Conservation (phyloP, 2,113 vertebrate genomes). For the Herpetotheres cachinnans region DNA sequence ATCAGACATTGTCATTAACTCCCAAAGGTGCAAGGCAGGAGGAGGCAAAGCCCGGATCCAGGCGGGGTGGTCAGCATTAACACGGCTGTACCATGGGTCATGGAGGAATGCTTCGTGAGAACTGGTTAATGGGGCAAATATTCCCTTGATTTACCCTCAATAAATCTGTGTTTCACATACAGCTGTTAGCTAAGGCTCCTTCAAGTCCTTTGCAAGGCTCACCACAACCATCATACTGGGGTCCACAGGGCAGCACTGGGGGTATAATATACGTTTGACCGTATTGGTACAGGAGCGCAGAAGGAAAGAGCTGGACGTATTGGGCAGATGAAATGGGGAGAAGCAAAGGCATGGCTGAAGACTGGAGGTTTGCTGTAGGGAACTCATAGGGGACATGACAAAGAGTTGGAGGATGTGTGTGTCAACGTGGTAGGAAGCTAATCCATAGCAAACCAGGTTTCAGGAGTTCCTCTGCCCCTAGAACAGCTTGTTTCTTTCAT, state of each 20-base stretch:
- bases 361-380: background rate
- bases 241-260: background rate
- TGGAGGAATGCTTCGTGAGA: background rate
- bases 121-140: accelerated
- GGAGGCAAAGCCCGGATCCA: background rate
- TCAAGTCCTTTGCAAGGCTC: background rate
- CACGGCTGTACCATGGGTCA: background rate
- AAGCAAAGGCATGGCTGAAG: background rate
- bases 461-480: background rate
- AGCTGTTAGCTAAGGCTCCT: background rate
- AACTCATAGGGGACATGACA: background rate
- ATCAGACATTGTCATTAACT: background rate
- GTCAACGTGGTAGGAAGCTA: background rate
- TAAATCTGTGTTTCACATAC: background rate
- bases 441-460: background rate
- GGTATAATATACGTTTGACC: background rate
- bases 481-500: background rate
- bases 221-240: background rate
- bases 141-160: background rate
- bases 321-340: background rate
- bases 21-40: background rate
- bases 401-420: background rate
- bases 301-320: background rate
- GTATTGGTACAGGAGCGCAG: background rate
- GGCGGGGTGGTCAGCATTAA: background rate